These are phyloP conservation scores for Esox niger DNA, from an alignment of 2,113 vertebrate genomes.

Conservation along the genomic window DNA sequence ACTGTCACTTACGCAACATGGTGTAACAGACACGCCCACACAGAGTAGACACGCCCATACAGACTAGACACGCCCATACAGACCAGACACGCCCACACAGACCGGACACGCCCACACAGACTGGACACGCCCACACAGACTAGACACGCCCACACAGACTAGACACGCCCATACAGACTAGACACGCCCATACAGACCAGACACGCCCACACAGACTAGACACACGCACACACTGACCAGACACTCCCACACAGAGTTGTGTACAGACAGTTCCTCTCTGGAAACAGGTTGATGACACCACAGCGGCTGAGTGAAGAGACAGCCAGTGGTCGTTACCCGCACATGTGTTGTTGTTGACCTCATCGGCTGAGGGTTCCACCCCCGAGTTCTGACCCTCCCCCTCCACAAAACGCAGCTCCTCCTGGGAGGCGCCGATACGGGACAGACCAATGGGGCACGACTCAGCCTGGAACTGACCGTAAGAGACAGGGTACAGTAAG, in stretches of 20 bases:
- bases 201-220: constrained; percentile 13
- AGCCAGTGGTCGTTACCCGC: constrained; percentile 65
- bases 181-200: not conserved
- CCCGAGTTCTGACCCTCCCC: constrained; percentile 89
- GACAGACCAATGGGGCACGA: constrained; percentile 83
- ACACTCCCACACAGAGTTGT: constrained; percentile 5
- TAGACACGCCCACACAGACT: constrained; percentile 5
- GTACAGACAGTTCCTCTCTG: not conserved
- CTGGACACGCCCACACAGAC: not conserved
- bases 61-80: too few species aligned
- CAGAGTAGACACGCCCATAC: too few species aligned
- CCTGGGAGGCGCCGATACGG: constrained; percentile 85
- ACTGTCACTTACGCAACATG: too few species aligned
- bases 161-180: not conserved
- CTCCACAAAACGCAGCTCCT: constrained; percentile 93
- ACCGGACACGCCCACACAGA: not conserved
- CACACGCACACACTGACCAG: too few species aligned
- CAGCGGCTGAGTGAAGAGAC: not conserved
- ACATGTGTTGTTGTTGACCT: constrained; percentile 98
- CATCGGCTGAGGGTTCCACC: constrained; percentile 82
- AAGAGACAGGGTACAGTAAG: not conserved
- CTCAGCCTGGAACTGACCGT: constrained; percentile 87
- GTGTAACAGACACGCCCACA: too few species aligned
- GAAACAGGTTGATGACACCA: too few species aligned
- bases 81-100: not conserved